These are phyloP conservation scores for Ecdyonurus torrentis DNA, from an alignment of 2,888 invertebrate species.

Conservation along the genomic window DNA sequence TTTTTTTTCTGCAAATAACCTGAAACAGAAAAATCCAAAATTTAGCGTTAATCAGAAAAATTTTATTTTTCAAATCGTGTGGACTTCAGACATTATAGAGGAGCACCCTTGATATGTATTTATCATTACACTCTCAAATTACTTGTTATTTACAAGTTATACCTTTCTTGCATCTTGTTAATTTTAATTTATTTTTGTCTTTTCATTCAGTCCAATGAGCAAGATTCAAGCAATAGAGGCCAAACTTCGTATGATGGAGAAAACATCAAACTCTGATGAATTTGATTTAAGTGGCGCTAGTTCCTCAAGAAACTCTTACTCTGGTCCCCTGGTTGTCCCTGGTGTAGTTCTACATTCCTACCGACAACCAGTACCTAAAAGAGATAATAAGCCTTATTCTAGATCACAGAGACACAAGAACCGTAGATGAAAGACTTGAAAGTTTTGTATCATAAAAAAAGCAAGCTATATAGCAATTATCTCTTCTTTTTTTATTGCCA, in stretches of 20 bases:
- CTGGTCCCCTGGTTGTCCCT: neutral
- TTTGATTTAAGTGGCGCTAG: slow-evolving; percentile 56
- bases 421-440: neutral
- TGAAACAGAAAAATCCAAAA: too few species aligned
- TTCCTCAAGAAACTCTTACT: slow-evolving; percentile 31
- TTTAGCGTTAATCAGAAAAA: too few species aligned
- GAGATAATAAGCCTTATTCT: neutral
- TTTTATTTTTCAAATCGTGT: too few species aligned
- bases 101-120: neutral
- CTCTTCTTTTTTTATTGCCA: too few species aligned
- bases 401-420: neutral
- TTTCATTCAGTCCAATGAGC: slow-evolving; percentile 51
- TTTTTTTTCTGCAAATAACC: too few species aligned
- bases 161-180: slow-evolving; percentile 8
- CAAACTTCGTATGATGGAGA: slow-evolving; percentile 64
- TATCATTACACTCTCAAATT: neutral
- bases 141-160: slow-evolving; percentile 2
- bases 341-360: neutral
- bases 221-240: slow-evolving; percentile 81
- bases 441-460: too few species aligned
- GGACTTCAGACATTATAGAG: too few species aligned
- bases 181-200: too few species aligned
- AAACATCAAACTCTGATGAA: slow-evolving; percentile 45
- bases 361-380: neutral
- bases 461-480: too few species aligned